phyloP scores from a whole-genome alignment of 2,113 vertebrate genomes.

The Hippocampus mohnikei region DNA sequence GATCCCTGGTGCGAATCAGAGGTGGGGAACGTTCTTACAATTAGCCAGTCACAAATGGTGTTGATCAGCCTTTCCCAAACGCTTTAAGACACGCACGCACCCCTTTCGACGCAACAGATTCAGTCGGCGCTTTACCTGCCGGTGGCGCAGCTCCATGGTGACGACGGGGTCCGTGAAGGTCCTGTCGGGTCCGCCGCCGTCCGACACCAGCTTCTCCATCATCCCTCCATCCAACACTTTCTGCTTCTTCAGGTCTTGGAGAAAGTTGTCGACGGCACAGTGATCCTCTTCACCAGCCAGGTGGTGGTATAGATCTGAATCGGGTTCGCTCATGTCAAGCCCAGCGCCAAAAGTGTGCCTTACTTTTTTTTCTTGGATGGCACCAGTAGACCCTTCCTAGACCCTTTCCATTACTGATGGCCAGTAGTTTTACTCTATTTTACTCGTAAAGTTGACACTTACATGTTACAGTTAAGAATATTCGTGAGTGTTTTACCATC shows the following conservation, averaged over 20 bases:
- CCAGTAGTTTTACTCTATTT: no score
- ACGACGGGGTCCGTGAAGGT: slow-evolving; percentile 73
- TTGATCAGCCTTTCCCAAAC: not conserved
- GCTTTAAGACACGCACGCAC: no score
- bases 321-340: not conserved
- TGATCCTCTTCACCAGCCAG: slow-evolving; percentile 81
- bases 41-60: slow-evolving; percentile 24
- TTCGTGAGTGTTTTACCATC: slow-evolving; percentile 71
- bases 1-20: no score
- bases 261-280: slow-evolving; percentile 73
- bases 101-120: not conserved
- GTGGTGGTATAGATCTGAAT: slow-evolving; percentile 80
- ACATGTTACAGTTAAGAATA: not conserved
- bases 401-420: no score
- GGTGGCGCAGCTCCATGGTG: slow-evolving; percentile 88
- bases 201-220: slow-evolving; percentile 70
- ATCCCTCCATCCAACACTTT: slow-evolving; percentile 72
- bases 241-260: slow-evolving; percentile 84
- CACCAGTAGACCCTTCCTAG: no score
- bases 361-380: not conserved
- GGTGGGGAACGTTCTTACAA: not conserved
- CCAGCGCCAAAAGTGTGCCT: not conserved
- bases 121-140: slow-evolving; percentile 76
- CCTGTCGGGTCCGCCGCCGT: slow-evolving; percentile 63
- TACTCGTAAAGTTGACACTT: no score